Conservation (phyloP, 1,140 invertebrate genomes). For the Hyles euphorbiae region DNA sequence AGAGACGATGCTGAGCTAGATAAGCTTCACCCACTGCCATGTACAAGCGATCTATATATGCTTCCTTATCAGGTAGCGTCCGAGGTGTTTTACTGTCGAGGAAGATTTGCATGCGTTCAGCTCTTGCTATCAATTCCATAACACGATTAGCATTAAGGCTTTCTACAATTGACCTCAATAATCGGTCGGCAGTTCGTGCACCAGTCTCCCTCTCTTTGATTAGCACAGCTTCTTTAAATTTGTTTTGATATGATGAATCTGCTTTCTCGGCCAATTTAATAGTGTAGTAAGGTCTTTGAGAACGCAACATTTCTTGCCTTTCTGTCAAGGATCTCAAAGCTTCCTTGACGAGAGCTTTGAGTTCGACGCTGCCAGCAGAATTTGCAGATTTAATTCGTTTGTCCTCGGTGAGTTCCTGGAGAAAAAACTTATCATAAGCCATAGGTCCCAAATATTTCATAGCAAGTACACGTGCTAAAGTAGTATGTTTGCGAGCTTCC, state of each 20-base stretch:
- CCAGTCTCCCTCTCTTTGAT: conserved; percentile 60
- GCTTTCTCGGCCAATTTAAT: conserved; percentile 74
- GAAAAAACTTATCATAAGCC: conserved; percentile 75
- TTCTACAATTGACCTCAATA: conserved; percentile 61
- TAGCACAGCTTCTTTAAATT: conserved; percentile 60
- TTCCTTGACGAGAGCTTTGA: conserved; percentile 60
- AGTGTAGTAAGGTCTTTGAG: conserved; percentile 74
- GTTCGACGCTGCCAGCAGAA: conserved; percentile 56
- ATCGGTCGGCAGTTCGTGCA: conserved; percentile 61
- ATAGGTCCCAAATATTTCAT: conserved; percentile 76
- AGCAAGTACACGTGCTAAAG: conserved; percentile 64
- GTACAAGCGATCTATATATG: conserved; percentile 59
- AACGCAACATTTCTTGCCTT: conserved; percentile 71
- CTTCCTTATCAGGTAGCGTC: conserved; percentile 59
- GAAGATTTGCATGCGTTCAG: conserved; percentile 58
- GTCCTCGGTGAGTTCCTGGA: conserved; percentile 62
- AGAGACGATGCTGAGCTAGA: conserved; percentile 52
- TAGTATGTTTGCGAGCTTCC: conserved; percentile 65
- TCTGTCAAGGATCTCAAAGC: conserved; percentile 66
- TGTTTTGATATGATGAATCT: conserved; percentile 64
- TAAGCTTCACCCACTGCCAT: conserved; percentile 62
- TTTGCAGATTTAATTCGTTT: conserved; percentile 70
- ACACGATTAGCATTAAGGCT: conserved; percentile 57
- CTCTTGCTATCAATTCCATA: conserved; percentile 60
- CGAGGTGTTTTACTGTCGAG: conserved; percentile 55